Conservation (phyloP, 1,140 invertebrate genomes). For the Ctenoplectra terminalis region DNA sequence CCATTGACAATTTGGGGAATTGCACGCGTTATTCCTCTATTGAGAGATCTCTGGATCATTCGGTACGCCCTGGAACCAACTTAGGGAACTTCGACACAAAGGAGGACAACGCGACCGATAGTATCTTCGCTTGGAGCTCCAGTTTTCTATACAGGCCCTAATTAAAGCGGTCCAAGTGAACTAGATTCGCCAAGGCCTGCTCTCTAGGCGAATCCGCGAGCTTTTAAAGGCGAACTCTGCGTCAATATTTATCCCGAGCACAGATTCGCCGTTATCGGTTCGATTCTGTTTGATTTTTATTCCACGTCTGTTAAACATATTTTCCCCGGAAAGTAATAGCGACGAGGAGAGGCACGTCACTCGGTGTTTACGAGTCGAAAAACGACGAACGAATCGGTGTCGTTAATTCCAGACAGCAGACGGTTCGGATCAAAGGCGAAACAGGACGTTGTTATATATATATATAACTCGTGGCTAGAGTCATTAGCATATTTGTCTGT, state of each 20-base stretch:
- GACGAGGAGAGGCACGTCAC: too few relatives aligned
- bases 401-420: not conserved
- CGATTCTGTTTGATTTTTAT: not conserved
- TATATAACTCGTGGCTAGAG: not conserved
- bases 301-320: not conserved
- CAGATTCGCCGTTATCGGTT: not conserved
- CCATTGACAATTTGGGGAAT: not conserved
- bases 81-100: not conserved
- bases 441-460: slow-evolving; percentile 30
- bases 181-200: slow-evolving; percentile 1
- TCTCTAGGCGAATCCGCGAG: too few relatives aligned
- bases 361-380: not conserved
- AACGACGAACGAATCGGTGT: not conserved
- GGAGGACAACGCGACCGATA: not conserved
- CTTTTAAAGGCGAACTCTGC: not conserved
- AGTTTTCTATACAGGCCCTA: not conserved
- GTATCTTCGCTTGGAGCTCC: not conserved
- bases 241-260: not conserved
- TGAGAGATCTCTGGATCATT: not conserved
- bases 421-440: not conserved
- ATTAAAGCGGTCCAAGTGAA: not conserved
- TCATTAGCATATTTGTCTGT: slow-evolving; percentile 27
- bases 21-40: not conserved
- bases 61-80: not conserved
- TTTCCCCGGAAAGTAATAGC: too few relatives aligned